These are phyloP conservation scores for Crotophaga sulcirostris DNA, from an alignment of 2,113 vertebrate species.

Conservation along the genomic window DNA sequence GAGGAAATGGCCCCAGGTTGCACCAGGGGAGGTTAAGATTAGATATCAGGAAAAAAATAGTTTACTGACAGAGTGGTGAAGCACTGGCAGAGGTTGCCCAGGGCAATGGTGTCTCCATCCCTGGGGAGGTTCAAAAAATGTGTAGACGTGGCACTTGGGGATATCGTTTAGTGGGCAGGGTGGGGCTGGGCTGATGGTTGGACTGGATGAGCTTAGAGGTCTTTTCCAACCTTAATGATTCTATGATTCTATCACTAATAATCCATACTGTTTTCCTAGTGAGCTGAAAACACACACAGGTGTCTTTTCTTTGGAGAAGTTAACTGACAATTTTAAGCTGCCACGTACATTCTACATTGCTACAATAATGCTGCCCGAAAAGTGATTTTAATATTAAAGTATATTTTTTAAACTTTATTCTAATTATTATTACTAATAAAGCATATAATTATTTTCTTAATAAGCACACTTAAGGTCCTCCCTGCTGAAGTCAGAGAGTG, in stretches of 20 bases:
- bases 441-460: neutral
- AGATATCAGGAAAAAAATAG: too few relatives aligned
- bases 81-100: too few relatives aligned
- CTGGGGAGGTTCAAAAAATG: too few relatives aligned
- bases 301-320: neutral
- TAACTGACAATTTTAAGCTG: neutral
- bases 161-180: too few relatives aligned
- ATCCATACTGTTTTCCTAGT: neutral
- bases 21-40: too few relatives aligned
- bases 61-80: too few relatives aligned
- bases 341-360: neutral
- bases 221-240: too few relatives aligned
- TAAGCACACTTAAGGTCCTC: neutral
- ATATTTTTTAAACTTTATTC: neutral
- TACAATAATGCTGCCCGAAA: neutral
- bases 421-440: neutral
- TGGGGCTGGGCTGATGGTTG: too few relatives aligned
- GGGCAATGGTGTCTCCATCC: too few relatives aligned
- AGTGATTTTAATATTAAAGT: neutral
- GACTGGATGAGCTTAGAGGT: too few relatives aligned
- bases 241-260: neutral
- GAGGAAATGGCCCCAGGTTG: too few relatives aligned
- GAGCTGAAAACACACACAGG: neutral
- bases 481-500: neutral
- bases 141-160: too few relatives aligned